Evolutionary conservation across 2,113 vertebrate genomes (phyloP).

Genomic region (Lonchura striata): DNA sequence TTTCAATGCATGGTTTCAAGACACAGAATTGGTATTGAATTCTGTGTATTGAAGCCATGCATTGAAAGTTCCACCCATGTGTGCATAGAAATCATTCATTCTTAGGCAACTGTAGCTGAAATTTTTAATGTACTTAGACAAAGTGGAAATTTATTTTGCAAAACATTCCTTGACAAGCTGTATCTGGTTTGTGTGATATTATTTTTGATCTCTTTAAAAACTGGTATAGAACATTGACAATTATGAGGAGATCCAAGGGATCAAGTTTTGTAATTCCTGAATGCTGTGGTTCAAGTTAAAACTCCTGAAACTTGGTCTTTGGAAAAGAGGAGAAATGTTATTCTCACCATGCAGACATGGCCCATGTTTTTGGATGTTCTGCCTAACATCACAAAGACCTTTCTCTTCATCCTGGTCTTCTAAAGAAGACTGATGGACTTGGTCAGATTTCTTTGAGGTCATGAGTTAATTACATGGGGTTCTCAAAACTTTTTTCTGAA

Average conservation of each 20-base stretch:
- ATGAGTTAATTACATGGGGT: background rate
- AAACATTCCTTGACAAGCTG: background rate
- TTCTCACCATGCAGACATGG: background rate
- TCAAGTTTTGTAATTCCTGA: background rate
- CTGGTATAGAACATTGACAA: background rate
- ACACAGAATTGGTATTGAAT: too few species aligned
- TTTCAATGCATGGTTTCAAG: too few species aligned
- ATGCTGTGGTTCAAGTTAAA: background rate
- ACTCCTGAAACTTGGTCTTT: background rate
- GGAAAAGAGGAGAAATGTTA: background rate
- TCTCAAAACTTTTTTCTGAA: background rate
- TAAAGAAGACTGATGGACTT: background rate
- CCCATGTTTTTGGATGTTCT: background rate
- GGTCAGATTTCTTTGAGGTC: background rate
- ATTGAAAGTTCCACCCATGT: background rate
- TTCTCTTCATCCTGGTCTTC: background rate
- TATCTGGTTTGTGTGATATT: background rate
- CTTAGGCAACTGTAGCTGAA: background rate
- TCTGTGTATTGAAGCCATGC: accelerated
- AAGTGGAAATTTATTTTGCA: background rate
- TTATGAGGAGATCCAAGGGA: background rate
- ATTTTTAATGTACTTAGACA: background rate
- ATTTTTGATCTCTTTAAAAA: background rate
- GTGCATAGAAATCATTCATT: background rate
- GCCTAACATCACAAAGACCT: background rate